Percentiles rank a stretch among this genome's conserved stretches.
phyloP scores from a whole-genome alignment of 2,113 vertebrate genomes.

The Cyphomyrus discorhynchus region DNA sequence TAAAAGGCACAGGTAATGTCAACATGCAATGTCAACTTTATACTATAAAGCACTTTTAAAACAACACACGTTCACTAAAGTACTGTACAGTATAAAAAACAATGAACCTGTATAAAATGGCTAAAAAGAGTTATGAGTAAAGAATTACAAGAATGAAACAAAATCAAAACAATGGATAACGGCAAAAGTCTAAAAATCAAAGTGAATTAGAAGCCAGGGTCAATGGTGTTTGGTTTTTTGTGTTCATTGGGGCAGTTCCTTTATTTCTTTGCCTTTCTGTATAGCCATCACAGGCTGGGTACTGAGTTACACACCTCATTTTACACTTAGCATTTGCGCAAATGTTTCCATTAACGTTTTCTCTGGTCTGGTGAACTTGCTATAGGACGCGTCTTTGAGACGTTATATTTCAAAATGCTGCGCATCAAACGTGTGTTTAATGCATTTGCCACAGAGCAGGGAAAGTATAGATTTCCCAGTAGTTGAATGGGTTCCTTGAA shows the following conservation, averaged over 20 bases:
- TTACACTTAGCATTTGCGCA: slow-evolving; percentile 13
- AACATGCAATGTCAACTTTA: neutral
- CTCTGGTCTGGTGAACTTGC: slow-evolving; percentile 12
- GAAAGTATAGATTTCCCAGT: neutral
- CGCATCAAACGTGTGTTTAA: neutral
- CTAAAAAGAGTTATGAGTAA: neutral
- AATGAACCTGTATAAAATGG: neutral
- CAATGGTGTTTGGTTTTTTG: neutral
- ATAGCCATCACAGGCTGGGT: neutral
- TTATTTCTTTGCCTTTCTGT: neutral
- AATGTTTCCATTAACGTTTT: slow-evolving; percentile 10
- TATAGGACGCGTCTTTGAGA: neutral
- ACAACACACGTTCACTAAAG: neutral
- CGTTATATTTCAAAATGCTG: neutral
- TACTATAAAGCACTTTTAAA: neutral
- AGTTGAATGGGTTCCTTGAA: neutral
- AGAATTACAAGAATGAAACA: neutral
- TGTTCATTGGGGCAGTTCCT: neutral
- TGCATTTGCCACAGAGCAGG: neutral
- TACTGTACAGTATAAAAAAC: neutral
- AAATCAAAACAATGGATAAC: neutral
- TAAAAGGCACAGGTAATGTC: neutral
- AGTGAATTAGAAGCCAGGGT: neutral
- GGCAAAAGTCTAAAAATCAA: neutral
- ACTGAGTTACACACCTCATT: neutral